Percentiles rank a stretch among this genome's conserved stretches.
Evolutionary conservation across 2,113 vertebrate species (phyloP).

Genomic region (Rostratula benghalensis): DNA sequence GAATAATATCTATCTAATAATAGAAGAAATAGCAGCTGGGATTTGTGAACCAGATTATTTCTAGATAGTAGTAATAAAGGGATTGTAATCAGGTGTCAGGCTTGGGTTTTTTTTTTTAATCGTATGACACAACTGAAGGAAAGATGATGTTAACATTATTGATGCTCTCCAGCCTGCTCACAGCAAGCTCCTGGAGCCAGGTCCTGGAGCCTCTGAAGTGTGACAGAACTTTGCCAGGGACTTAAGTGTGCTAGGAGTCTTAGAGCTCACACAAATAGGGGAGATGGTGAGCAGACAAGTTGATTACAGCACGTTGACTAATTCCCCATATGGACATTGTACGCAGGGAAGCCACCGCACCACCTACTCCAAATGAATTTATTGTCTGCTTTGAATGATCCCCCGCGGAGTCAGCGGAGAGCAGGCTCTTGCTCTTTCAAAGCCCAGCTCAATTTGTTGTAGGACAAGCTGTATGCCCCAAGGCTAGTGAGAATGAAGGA

Average conservation of each 20-base stretch:
- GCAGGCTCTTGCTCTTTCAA: background rate
- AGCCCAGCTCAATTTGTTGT: background rate
- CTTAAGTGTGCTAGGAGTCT: background rate
- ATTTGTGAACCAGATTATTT: background rate
- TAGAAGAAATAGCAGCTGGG: background rate
- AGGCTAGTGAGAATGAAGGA: background rate
- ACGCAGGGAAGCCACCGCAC: background rate
- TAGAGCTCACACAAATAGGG: background rate
- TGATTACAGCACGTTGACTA: background rate
- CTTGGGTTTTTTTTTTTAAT: background rate
- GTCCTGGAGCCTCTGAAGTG: background rate
- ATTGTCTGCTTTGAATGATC: background rate
- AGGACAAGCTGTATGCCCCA: background rate
- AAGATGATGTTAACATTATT: accelerated
- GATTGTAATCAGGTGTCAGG: background rate
- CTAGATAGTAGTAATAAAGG: background rate
- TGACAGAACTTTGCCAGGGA: background rate
- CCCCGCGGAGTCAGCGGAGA: background rate
- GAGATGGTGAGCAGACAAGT: background rate
- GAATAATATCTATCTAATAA: no score
- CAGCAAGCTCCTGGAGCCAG: background rate
- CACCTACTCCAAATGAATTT: background rate
- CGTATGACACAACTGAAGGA: background rate
- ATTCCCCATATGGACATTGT: background rate
- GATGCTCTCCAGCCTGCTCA: background rate